Evolutionary conservation across 2,888 invertebrate genomes (phyloP).

Genomic region (Callosobruchus maculatus): DNA sequence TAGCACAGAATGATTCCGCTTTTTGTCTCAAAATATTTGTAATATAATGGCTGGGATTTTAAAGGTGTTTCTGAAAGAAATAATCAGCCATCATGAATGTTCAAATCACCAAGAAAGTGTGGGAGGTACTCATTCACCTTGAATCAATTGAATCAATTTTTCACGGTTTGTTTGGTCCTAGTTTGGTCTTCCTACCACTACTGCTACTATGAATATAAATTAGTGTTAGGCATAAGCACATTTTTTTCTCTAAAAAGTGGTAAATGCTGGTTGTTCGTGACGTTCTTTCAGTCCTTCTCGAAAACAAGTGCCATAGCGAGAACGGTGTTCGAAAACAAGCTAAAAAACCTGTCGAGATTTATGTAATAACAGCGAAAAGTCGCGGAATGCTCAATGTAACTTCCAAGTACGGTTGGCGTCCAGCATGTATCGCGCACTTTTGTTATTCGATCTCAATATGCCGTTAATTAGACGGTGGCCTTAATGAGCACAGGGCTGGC

Average conservation of each 20-base stretch:
- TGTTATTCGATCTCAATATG: slow-evolving; percentile 32
- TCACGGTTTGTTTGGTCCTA: no score
- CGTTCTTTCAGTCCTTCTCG: not conserved
- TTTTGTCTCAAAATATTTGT: no score
- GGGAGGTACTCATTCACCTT: no score
- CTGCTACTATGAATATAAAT: no score
- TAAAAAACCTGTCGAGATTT: slow-evolving; percentile 19
- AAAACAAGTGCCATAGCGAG: slow-evolving; percentile 4
- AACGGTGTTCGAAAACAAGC: slow-evolving; percentile 10
- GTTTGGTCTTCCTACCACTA: no score
- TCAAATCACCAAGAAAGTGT: no score
- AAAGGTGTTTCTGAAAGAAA: no score
- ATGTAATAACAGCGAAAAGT: slow-evolving; percentile 21
- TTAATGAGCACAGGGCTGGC: slow-evolving; percentile 28
- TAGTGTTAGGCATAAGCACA: not conserved
- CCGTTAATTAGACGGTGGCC: slow-evolving; percentile 31
- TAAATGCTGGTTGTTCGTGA: not conserved
- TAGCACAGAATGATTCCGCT: no score
- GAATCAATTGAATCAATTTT: no score
- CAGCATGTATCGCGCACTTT: slow-evolving; percentile 26
- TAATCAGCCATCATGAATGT: no score
- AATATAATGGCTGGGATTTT: no score
- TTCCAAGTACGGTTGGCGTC: slow-evolving; percentile 28
- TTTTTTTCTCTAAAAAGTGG: not conserved
- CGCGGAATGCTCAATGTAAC: slow-evolving; percentile 23